Evolutionary conservation across 2,797 vertebrate genomes (phyloP).

Genomic region (Phyllotis vaccarum): DNA sequence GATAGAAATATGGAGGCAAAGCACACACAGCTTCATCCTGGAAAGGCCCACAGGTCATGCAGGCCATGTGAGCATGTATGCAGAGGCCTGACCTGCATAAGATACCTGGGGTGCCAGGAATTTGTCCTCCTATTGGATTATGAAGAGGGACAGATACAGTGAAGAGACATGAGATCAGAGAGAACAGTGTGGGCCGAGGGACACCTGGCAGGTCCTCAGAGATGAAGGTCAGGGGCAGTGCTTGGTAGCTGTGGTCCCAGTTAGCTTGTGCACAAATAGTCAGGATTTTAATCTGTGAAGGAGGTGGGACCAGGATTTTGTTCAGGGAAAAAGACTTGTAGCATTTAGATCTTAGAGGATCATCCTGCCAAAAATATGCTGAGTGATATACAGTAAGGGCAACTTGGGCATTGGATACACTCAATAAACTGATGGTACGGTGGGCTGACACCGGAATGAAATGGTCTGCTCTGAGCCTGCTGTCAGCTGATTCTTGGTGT

Average conservation of each 20-base stretch:
- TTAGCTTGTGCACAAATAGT: background rate
- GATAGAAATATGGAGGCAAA: background rate
- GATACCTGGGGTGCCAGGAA: background rate
- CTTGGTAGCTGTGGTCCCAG: too few species aligned
- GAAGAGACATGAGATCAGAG: too few species aligned
- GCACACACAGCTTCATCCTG: background rate
- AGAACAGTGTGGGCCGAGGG: accelerated
- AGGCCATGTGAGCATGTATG: background rate
- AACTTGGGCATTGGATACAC: accelerated
- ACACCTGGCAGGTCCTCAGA: accelerated
- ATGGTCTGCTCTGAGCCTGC: background rate
- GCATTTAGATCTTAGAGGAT: background rate
- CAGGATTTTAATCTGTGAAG: background rate
- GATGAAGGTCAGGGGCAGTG: background rate
- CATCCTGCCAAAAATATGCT: background rate
- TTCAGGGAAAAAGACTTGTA: background rate
- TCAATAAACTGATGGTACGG: accelerated
- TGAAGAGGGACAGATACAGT: accelerated
- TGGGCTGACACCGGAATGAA: background rate
- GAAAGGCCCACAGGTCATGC: background rate
- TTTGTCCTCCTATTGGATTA: background rate
- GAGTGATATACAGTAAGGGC: too few species aligned
- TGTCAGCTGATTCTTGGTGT: accelerated
- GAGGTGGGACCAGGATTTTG: background rate
- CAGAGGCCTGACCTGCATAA: background rate